Base-by-base conservation (phyloP, 2,888 invertebrate genomes). In the Drosophila kanekoi region DNA sequence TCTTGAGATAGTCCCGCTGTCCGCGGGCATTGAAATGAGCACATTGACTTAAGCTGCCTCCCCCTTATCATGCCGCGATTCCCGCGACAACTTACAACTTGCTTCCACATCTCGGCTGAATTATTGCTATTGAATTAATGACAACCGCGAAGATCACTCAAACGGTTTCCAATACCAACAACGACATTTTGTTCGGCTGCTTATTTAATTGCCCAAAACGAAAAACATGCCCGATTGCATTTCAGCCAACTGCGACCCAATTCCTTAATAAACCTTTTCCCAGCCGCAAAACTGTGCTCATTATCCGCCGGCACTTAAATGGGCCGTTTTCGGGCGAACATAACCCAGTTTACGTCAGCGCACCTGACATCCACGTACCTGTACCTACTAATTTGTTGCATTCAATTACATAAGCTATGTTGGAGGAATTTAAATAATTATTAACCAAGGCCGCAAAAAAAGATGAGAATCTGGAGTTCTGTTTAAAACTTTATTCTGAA, bases 1-100 rank as follows among this genome's bases (percentile, higher is more conserved):
- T 86, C 81, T 81, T 75, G 75, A 77, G 77, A 86, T 80, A 79
- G 73, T 85, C 79, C 76, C 77, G 81, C 66, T 70, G 77, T 67
- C 64, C 71, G 73, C 65, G 58, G 51, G 53, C 79, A 83, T 80
- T 79, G 75, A 87, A 83, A 86, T 82, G 87, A 83, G 82, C 82
- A 82, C 82, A 82, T 81, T 82, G 82, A 86, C 82, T 86, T 76
- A 75, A 60, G 64, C 78, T 77, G 75, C 28, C 28, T 28, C 81
- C 81, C 48, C 72, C 76, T 81, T 68, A 82, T 71, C 73, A 68
- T 76, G 72, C 64, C 65, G 49, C 72, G 58, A 53, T 59, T n/a
- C 64, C 64, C 59, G 44, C 62, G 32, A 51, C 32, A 47, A 72
- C 69, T 66, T 79, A 20, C 32, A 47, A 72, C 69, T 72, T 79